Evolutionary conservation across 1,140 invertebrate genomes (phyloP).

Genomic region (Eufriesea mexicana): DNA sequence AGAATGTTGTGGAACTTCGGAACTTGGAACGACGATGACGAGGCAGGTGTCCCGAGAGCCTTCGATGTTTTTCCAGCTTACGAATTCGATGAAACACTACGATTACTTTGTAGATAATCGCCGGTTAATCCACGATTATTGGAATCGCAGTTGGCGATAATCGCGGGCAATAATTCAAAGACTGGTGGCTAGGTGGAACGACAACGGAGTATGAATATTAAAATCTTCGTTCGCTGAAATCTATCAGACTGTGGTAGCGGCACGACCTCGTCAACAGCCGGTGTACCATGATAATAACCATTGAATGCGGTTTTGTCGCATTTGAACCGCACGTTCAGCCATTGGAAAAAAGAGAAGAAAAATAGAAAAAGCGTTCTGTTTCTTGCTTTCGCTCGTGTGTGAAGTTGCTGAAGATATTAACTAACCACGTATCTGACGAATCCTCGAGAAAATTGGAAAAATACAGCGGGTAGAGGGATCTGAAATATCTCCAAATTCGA

Average conservation of each 20-base stretch:
- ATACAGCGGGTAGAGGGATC: too few species aligned
- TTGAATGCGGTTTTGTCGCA: conserved; percentile 25
- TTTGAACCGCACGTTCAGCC: conserved; percentile 1
- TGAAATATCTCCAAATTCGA: too few species aligned
- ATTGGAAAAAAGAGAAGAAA: conserved; percentile 10
- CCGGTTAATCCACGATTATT: not conserved
- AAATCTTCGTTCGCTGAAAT: conserved; percentile 29
- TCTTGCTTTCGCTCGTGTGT: not conserved
- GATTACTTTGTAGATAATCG: not conserved
- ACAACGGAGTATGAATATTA: conserved; percentile 13
- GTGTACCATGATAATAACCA: conserved; percentile 28
- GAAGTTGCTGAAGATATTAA: not conserved
- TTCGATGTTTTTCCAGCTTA: not conserved
- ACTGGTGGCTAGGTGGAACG: not conserved
- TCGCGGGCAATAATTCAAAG: not conserved
- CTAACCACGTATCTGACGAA: not conserved
- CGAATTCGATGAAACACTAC: not conserved
- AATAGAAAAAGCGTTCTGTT: conserved; percentile 2
- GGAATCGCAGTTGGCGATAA: not conserved
- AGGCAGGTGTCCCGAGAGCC: not conserved
- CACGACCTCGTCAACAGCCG: conserved; percentile 14
- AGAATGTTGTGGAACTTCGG: not conserved
- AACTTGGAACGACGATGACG: not conserved
- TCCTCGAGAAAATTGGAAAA: too few species aligned
- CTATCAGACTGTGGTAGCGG: conserved; percentile 1